Percentiles rank a stretch among this genome's conserved stretches.
These are phyloP conservation scores for Ormyrus pomaceus DNA, from an alignment of 2,888 invertebrate genomes.

Conservation along the genomic window DNA sequence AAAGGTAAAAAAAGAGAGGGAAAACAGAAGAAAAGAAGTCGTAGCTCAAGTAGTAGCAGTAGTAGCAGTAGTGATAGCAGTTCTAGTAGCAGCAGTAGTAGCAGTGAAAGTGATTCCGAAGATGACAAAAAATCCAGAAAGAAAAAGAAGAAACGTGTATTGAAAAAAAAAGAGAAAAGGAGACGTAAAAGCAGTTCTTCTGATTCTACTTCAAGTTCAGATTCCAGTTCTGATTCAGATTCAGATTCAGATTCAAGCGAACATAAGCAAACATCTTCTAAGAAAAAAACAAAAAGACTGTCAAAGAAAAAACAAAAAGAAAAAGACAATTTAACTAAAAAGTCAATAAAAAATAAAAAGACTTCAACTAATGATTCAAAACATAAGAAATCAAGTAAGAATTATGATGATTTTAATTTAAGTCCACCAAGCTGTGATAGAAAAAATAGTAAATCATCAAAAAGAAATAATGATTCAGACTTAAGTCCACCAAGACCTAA, in stretches of 20 bases:
- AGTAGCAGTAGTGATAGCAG: neutral
- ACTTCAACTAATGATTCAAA: slow-evolving; percentile 62
- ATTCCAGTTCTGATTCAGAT: slow-evolving; percentile 63
- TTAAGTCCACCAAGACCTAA: slow-evolving; percentile 64
- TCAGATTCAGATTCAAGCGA: slow-evolving; percentile 64
- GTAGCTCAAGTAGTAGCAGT: neutral
- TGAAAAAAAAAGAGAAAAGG: slow-evolving; percentile 38
- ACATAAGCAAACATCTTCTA: too few relatives aligned
- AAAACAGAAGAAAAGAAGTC: slow-evolving; percentile 24
- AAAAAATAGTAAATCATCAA: slow-evolving; percentile 54
- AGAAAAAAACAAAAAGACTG: too few relatives aligned
- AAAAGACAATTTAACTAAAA: too few relatives aligned
- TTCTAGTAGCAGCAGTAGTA: slow-evolving; percentile 11
- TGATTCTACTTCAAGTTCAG: slow-evolving; percentile 52
- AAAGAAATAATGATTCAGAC: slow-evolving; percentile 61
- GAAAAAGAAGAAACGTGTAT: slow-evolving; percentile 17
- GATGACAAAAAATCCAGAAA: slow-evolving; percentile 16
- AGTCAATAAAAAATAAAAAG: too few relatives aligned
- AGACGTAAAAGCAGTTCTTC: slow-evolving; percentile 25
- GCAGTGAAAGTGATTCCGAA: slow-evolving; percentile 35
- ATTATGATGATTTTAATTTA: slow-evolving; percentile 59
- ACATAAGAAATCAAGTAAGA: slow-evolving; percentile 57
- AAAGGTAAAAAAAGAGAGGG: slow-evolving; percentile 11
- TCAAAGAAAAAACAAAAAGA: too few relatives aligned
- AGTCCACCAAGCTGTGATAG: slow-evolving; percentile 66